Base-by-base conservation (phyloP, 2,113 vertebrate genomes). In the Planiliza haematocheilus region DNA sequence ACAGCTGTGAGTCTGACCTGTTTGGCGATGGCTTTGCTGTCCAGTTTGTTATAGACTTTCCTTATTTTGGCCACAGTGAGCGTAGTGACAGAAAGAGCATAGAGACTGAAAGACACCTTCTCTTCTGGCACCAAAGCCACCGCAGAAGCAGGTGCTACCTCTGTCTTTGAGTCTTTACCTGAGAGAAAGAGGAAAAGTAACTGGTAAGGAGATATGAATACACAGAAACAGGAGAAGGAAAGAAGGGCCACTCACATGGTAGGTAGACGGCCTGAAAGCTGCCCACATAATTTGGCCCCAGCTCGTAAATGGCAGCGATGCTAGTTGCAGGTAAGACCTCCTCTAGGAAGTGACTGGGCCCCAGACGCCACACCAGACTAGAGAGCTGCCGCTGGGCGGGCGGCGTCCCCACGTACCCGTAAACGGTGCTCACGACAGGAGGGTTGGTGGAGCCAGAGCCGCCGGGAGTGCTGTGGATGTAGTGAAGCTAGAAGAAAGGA, bases 11-110 rank as follows among this genome's bases (percentile, higher is more conserved):
- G 24, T 69, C 80, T 78, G 57, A 99, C 98, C 97, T 99, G 98
- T 60, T 99, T 99, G 51, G 98, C 97, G 46, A 99, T 98, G 85
- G 98, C 97, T 92, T 99, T 99, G 91, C 96, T 98, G 75, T 99
- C 98, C 89, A 98, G 84, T 57, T 99, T 99, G 92, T 99, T 99
- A 92, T 98, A 99, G 71, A 96, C 93, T 78, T 99, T 99, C 70
- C 98, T 93, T 88, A 99, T 98, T 86, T 95, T 97, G 62, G 97
- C 97, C 72, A 99, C 97, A 0, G 98, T 99, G 55, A 99, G 95
- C 1, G 95, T 93, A 12, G 97, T 97, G 64, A 97, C 95, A 0
- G 98, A 99, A 37, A 98, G 93, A 0, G 96, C 96, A 50, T 95
- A 98, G 16, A 99, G 94, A 36, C 97, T 97, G 88, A 99, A 97